These are phyloP conservation scores for Tridacna gigas DNA, from an alignment of 2,888 invertebrate genomes.

Conservation along the genomic window DNA sequence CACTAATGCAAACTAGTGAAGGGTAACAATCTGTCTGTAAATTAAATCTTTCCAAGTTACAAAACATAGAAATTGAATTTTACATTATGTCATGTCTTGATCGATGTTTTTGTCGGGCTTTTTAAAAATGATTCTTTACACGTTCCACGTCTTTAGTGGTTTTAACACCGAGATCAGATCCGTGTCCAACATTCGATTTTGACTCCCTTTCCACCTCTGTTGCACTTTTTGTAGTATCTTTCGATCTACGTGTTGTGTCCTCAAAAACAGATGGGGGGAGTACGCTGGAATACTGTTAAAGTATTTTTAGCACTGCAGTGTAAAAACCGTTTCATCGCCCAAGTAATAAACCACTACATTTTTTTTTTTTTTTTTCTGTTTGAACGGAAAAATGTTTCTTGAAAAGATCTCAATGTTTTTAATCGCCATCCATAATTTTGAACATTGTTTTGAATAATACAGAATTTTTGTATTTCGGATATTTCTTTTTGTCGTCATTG, in stretches of 20 bases:
- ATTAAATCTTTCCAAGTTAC: too few species aligned
- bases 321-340: neutral
- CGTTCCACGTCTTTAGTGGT: too few species aligned
- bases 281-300: neutral
- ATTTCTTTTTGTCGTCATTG: neutral
- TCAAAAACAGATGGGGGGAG: constrained; percentile 30
- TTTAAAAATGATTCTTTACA: too few species aligned
- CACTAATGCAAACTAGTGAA: too few species aligned
- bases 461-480: neutral
- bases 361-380: neutral
- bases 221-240: too few species aligned
- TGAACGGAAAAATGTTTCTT: neutral
- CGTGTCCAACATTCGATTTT: too few species aligned
- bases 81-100: too few species aligned
- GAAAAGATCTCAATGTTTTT: neutral
- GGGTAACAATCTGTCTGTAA: too few species aligned
- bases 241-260: neutral
- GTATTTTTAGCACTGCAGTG: constrained; percentile 8
- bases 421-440: neutral
- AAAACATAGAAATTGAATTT: too few species aligned
- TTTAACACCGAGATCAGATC: too few species aligned
- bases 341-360: neutral
- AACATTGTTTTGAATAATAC: neutral
- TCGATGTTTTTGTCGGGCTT: too few species aligned
- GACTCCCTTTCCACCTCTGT: too few species aligned